Evolutionary conservation across 2,797 vertebrate genomes (phyloP).

Genomic region (Microctenopoma steveboyesi): DNA sequence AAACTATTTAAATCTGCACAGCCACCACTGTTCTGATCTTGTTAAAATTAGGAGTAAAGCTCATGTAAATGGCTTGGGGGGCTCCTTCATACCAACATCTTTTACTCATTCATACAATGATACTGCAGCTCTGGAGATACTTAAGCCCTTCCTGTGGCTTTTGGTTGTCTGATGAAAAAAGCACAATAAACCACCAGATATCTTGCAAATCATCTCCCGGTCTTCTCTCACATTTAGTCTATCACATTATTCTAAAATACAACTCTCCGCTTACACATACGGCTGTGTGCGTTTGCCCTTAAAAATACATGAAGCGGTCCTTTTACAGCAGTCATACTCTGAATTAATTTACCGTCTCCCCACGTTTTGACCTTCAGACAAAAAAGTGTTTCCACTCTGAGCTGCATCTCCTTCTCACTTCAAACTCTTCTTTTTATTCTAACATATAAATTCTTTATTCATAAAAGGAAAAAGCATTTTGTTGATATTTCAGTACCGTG

Average conservation of each 20-base stretch:
- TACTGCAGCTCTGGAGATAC: constrained; percentile 38
- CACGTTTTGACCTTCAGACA: constrained; percentile 64
- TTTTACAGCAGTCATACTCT: constrained; percentile 48
- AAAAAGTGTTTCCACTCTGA: constrained; percentile 31
- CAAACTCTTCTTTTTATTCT: constrained; percentile 1
- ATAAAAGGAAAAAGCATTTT: not conserved
- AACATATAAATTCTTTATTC: constrained; percentile 35
- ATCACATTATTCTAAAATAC: constrained; percentile 69
- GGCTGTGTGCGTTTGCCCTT: constrained; percentile 55
- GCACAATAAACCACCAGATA: constrained; percentile 53
- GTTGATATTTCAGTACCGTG: not conserved
- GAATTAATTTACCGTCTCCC: constrained; percentile 54
- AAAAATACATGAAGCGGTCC: constrained; percentile 62
- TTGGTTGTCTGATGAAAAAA: constrained; percentile 35
- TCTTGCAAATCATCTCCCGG: constrained; percentile 38
- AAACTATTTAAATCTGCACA: not conserved
- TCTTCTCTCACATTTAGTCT: constrained; percentile 44
- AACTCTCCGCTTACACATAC: constrained; percentile 34
- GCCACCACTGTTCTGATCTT: constrained; percentile 4
- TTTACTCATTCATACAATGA: constrained; percentile 16
- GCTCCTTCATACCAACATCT: constrained; percentile 28
- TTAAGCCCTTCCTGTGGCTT: constrained; percentile 44
- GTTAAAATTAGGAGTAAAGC: constrained; percentile 1
- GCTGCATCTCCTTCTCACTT: constrained; percentile 28
- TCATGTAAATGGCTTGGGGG: not conserved